Evolutionary conservation across 64 coral and sea anemone species (phyloP).

Genomic region (Dendrophyllia cribrosa): DNA sequence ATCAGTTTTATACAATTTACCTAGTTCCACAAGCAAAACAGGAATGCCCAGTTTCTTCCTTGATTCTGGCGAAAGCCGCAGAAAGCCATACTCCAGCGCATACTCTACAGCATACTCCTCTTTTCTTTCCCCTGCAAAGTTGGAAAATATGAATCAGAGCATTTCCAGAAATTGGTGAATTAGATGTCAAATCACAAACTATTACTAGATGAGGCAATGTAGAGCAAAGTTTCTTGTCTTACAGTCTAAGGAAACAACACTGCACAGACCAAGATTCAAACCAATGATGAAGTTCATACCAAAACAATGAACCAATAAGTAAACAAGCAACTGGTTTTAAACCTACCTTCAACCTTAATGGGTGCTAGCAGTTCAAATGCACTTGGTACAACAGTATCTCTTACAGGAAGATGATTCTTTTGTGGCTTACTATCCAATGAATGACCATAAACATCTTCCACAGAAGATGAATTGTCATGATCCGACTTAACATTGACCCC

Average conservation of each 20-base stretch:
- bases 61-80: slow-evolving; percentile 83
- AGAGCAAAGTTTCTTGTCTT: too few species aligned
- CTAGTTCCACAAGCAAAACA: slow-evolving; percentile 89
- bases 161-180: too few species aligned
- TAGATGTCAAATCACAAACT: too few species aligned
- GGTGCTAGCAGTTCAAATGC: slow-evolving; percentile 75
- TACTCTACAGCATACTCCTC: slow-evolving; percentile 98
- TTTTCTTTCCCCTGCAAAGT: slow-evolving; percentile 53
- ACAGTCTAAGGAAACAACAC: too few species aligned
- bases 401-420: slow-evolving; percentile 77
- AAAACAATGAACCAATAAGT: neutral
- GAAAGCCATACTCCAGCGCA: slow-evolving; percentile 95
- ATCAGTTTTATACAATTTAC: slow-evolving; percentile 22
- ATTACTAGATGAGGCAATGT: too few species aligned
- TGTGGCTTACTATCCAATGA: slow-evolving; percentile 65
- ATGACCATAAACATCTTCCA: slow-evolving; percentile 51
- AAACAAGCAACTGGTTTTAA: neutral
- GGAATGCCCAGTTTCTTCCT: slow-evolving; percentile 88
- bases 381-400: slow-evolving; percentile 79
- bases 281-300: too few species aligned
- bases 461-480: slow-evolving; percentile 59
- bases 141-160: neutral
- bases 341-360: slow-evolving; percentile 61
- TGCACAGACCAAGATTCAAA: too few species aligned
- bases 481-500: slow-evolving; percentile 9